phyloP scores from a whole-genome alignment of 2,113 vertebrate genomes.

The Tringa solitaria region DNA sequence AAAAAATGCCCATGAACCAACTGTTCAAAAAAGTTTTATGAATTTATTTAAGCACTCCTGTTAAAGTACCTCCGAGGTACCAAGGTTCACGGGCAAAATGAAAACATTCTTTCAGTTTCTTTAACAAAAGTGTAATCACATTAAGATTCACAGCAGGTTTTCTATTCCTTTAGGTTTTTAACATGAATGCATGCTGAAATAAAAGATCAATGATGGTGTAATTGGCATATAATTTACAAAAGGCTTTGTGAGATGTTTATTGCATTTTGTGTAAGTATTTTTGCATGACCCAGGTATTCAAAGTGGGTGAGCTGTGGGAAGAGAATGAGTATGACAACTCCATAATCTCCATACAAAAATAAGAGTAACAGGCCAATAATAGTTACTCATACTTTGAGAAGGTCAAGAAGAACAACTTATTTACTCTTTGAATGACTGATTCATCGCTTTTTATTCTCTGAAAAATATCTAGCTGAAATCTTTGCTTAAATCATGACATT shows the following conservation, averaged over 20 bases:
- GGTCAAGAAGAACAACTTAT: not conserved
- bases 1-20: not conserved
- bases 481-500: not conserved
- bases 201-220: not conserved
- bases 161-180: not conserved
- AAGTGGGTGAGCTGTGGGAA: constrained; percentile 10
- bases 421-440: not conserved
- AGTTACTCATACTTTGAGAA: constrained; percentile 18
- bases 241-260: not conserved
- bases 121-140: not conserved
- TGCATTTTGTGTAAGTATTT: not conserved
- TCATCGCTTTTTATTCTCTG: not conserved
- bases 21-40: not conserved
- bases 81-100: not conserved
- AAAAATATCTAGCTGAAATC: not conserved
- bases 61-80: not conserved
- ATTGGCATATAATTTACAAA: not conserved
- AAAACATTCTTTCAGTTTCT: not conserved
- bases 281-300: not conserved
- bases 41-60: not conserved
- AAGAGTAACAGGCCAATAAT: not conserved
- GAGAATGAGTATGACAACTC: not conserved
- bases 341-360: not conserved
- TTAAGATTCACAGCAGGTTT: constrained; percentile 1
- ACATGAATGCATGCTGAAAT: not conserved